Conservation (phyloP, 1,140 invertebrate genomes). For the Drosophila sturtevanti region DNA sequence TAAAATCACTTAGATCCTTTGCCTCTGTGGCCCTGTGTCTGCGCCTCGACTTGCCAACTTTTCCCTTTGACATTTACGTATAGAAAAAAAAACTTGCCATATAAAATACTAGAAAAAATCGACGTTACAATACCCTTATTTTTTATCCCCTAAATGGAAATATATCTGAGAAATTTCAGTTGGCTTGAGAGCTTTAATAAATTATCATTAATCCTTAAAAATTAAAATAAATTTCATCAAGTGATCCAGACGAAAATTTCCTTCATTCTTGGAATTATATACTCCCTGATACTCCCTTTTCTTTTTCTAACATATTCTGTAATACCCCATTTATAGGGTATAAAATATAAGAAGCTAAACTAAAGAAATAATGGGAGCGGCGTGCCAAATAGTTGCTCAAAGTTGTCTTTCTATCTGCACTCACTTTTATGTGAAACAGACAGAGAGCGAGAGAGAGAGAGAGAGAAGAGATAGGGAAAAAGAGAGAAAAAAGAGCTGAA, state of each 20-base stretch:
- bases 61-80: constrained; percentile 10
- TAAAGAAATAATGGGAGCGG: constrained; percentile 41
- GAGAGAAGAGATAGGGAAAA: constrained; percentile 8
- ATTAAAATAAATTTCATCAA: no score
- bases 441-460: constrained; percentile 2
- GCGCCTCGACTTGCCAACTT: constrained; percentile 59
- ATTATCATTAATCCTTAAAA: no score
- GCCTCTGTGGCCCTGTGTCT: constrained; percentile 62
- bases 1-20: constrained; percentile 64
- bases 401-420: not conserved
- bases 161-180: no score
- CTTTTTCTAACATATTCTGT: not conserved
- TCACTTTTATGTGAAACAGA: not conserved
- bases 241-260: no score
- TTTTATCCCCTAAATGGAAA: no score
- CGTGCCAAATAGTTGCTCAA: constrained; percentile 63
- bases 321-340: not conserved
- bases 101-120: not conserved
- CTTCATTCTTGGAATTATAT: no score
- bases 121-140: not conserved
- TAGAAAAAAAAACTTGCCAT: not conserved
- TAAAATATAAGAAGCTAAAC: constrained; percentile 46
- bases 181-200: no score
- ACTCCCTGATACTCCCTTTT: not conserved
- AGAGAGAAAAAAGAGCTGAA: constrained; percentile 15